Percentiles rank a stretch among this genome's conserved stretches.
These are phyloP conservation scores for Phalacrocorax pelagicus DNA, from an alignment of 2,113 vertebrate species.

Conservation along the genomic window DNA sequence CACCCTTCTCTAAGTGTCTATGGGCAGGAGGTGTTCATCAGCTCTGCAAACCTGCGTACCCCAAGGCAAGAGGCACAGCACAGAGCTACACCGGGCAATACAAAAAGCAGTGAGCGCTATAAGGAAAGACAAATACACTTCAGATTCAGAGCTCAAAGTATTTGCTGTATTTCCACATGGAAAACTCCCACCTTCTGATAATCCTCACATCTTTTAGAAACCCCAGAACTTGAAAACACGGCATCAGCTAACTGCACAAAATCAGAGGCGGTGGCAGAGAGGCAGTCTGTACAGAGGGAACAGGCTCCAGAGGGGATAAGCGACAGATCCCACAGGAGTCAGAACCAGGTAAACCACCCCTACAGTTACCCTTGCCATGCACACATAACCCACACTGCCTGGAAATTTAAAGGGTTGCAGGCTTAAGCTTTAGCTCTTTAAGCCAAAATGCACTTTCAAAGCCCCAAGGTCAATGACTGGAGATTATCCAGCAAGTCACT, in stretches of 20 bases:
- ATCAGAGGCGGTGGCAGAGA: neutral
- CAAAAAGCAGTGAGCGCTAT: neutral
- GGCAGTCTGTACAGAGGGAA: neutral
- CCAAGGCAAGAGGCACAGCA: neutral
- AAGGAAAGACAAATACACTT: neutral
- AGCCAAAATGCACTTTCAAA: slow-evolving; percentile 15
- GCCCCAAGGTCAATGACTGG: slow-evolving; percentile 6
- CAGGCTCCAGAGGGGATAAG: neutral
- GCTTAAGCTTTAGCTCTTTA: slow-evolving; percentile 20
- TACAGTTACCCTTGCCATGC: neutral
- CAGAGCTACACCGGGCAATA: neutral
- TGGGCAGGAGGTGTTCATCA: neutral
- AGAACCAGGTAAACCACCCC: neutral
- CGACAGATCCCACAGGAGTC: neutral
- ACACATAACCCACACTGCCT: neutral
- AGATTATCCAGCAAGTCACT: neutral
- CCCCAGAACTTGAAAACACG: neutral
- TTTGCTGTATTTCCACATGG: neutral
- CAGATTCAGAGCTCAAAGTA: neutral
- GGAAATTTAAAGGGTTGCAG: neutral
- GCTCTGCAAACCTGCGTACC: neutral
- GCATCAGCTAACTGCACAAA: neutral
- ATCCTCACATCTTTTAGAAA: neutral
- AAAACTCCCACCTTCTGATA: neutral
- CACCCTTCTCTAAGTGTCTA: neutral